Evolutionary conservation across 2,888 invertebrate genomes (phyloP).

Genomic region (Acheta domesticus): DNA sequence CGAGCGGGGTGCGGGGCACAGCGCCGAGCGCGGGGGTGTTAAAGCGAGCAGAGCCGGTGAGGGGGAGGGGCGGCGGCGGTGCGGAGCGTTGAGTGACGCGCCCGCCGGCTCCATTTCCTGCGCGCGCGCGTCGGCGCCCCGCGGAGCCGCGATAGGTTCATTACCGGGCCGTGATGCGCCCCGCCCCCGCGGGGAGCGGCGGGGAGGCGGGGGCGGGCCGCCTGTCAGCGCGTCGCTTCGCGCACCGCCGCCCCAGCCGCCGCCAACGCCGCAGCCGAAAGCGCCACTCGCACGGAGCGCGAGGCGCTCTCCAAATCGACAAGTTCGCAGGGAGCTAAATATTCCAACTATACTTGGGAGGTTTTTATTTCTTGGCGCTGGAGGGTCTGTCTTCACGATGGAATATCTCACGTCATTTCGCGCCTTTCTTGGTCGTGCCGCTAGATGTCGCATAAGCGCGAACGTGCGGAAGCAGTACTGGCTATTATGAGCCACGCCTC

Average conservation of each 20-base stretch:
- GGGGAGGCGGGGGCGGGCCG: background rate
- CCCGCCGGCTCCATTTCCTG: slow-evolving; percentile 5
- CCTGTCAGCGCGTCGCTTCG: slow-evolving; percentile 11
- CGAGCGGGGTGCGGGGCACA: too few species aligned
- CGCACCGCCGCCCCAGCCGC: background rate
- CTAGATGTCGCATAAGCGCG: too few species aligned
- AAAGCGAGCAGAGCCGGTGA: background rate
- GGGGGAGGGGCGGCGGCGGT: background rate
- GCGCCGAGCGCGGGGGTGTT: too few species aligned
- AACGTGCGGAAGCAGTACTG: too few species aligned
- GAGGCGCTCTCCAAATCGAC: too few species aligned
- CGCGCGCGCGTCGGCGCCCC: background rate
- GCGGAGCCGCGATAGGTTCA: background rate
- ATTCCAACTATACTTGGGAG: too few species aligned
- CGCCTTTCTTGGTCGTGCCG: too few species aligned
- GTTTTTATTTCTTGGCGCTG: too few species aligned
- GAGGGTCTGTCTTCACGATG: too few species aligned
- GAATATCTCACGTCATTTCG: too few species aligned
- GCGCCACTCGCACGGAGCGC: background rate
- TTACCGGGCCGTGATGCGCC: slow-evolving; percentile 7
- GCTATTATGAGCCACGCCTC: too few species aligned
- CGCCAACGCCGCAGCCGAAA: background rate
- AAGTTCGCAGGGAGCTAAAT: too few species aligned
- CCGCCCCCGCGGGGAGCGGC: background rate
- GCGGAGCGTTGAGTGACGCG: background rate